phyloP scores from a whole-genome alignment of 2,797 vertebrate genomes.

The Huso huso region DNA sequence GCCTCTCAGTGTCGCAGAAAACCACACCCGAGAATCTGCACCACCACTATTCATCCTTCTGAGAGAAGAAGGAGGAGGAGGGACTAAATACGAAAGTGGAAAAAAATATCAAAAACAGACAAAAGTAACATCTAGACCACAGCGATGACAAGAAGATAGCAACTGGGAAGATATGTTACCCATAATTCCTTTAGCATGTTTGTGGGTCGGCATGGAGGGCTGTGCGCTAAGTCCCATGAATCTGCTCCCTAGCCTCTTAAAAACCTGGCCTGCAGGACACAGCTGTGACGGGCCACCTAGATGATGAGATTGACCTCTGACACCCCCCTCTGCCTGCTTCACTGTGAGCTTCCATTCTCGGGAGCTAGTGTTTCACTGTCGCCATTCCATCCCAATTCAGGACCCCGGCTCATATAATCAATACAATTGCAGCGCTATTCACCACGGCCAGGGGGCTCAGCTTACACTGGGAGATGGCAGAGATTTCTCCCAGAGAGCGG shows the following conservation, averaged over 20 bases:
- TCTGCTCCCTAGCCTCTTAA: conserved; percentile 19
- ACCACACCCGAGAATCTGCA: conserved; percentile 22
- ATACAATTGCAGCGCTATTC: too few species aligned
- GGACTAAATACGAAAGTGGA: rapidly evolving
- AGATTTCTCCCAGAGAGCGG: too few species aligned
- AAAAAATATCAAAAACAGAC: conserved; percentile 28
- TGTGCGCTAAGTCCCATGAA: conserved; percentile 44
- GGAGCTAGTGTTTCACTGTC: too few species aligned
- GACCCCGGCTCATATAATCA: not conserved
- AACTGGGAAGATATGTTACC: conserved; percentile 42
- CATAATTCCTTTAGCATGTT: conserved; percentile 41
- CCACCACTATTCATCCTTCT: conserved; percentile 24
- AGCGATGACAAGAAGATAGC: conserved; percentile 50
- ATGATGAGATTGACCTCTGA: too few species aligned
- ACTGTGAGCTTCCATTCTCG: too few species aligned
- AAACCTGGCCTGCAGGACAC: not conserved
- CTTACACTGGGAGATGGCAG: too few species aligned
- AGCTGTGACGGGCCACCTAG: conserved; percentile 23
- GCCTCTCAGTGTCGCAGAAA: conserved; percentile 25
- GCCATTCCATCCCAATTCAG: conserved; percentile 9
- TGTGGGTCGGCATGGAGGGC: conserved; percentile 35
- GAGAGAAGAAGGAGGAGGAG: conserved; percentile 28
- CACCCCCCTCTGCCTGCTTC: too few species aligned
- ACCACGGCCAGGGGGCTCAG: too few species aligned
- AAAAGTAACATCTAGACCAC: conserved; percentile 37